Percentiles rank a stretch among this genome's conserved stretches.
Evolutionary conservation across 2,113 vertebrate species (phyloP).

Genomic region (Fregata magnificens): DNA sequence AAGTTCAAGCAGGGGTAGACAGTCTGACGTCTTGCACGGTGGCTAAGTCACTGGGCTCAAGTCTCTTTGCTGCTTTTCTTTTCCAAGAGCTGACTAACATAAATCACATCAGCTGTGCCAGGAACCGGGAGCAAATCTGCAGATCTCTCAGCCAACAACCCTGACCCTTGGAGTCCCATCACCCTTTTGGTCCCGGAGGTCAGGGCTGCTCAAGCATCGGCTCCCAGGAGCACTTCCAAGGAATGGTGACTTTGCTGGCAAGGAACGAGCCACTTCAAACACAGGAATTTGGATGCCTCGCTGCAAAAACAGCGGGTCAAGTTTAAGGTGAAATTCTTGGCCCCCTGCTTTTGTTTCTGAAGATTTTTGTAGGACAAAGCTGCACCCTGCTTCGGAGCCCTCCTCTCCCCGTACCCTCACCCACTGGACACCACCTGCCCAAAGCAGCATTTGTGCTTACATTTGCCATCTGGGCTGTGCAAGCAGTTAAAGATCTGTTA

Average conservation of each 20-base stretch:
- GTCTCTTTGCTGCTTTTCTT: background rate
- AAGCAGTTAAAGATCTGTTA: background rate
- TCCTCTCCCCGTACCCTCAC: background rate
- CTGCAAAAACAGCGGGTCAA: background rate
- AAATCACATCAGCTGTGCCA: background rate
- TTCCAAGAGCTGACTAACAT: background rate
- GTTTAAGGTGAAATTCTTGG: conserved; percentile 1
- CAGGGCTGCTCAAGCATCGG: background rate
- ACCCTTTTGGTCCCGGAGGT: background rate
- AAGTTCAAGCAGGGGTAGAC: background rate
- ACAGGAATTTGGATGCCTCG: background rate
- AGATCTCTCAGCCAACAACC: background rate
- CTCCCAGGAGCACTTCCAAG: background rate
- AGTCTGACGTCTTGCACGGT: background rate
- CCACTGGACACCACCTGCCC: background rate
- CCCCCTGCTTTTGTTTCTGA: background rate
- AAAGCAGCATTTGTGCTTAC: rapidly evolving
- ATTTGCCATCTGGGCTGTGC: background rate
- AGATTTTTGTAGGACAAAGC: background rate
- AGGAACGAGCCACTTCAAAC: background rate
- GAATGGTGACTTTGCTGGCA: background rate
- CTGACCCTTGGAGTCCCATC: background rate
- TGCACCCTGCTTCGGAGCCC: background rate
- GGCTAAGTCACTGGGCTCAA: background rate
- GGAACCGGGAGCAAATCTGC: background rate